These are phyloP conservation scores for Notodonta dromedarius DNA, from an alignment of 2,888 invertebrate species.

Conservation along the genomic window DNA sequence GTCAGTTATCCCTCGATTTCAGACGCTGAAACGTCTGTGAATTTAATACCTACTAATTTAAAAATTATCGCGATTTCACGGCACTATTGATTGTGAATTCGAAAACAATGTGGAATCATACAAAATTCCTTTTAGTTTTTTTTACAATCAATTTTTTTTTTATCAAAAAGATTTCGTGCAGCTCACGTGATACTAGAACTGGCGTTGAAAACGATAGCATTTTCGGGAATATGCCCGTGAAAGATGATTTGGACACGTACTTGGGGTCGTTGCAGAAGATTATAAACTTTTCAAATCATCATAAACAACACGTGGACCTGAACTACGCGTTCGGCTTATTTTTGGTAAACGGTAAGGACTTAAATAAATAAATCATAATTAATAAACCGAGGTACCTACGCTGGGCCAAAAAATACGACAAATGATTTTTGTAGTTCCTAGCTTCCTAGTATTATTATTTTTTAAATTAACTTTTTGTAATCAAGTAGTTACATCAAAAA, in stretches of 20 bases:
- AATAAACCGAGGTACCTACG: background rate
- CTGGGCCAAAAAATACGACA: too few species aligned
- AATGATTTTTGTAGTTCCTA: too few species aligned
- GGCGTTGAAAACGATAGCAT: slow-evolving; percentile 11
- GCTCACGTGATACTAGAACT: slow-evolving; percentile 3
- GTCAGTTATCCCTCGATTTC: slow-evolving; percentile 44
- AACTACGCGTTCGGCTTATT: slow-evolving; percentile 60
- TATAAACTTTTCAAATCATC: slow-evolving; percentile 39
- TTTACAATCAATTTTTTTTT: background rate
- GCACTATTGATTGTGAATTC: slow-evolving; percentile 15
- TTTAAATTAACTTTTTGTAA: too few species aligned
- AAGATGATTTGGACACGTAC: slow-evolving; percentile 47
- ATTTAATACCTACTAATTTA: background rate
- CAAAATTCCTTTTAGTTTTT: background rate
- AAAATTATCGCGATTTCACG: slow-evolving; percentile 8
- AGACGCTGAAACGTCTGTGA: slow-evolving; percentile 28
- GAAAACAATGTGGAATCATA: background rate
- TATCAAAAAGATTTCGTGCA: background rate
- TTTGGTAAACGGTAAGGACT: slow-evolving; percentile 55
- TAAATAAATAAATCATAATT: background rate
- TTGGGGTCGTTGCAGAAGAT: slow-evolving; percentile 43
- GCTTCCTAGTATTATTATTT: too few species aligned
- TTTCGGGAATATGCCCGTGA: slow-evolving; percentile 38
- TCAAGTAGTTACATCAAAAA: too few species aligned
- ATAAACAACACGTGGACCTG: slow-evolving; percentile 50